Evolutionary conservation across 2,113 vertebrate species (phyloP).

Genomic region (Lepus timidus): DNA sequence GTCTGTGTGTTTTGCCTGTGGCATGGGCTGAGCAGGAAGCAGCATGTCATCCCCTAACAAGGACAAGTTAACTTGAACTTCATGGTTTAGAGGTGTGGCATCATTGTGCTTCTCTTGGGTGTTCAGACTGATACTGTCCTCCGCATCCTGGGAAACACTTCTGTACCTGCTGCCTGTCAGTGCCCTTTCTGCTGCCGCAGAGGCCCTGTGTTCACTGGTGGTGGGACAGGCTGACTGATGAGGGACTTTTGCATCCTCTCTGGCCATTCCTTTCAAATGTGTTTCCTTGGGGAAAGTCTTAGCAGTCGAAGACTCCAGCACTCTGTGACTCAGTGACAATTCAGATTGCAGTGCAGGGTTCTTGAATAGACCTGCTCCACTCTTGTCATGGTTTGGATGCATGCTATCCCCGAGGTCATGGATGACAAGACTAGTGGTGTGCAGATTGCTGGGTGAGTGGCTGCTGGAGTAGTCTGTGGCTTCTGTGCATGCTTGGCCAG

Average conservation of each 20-base stretch:
- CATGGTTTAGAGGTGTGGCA: slow-evolving; percentile 77
- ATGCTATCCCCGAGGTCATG: slow-evolving; percentile 41
- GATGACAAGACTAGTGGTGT: not conserved
- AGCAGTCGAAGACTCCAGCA: not conserved
- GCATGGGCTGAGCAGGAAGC: slow-evolving; percentile 85
- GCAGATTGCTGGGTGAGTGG: slow-evolving; percentile 12
- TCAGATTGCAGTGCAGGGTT: slow-evolving; percentile 65
- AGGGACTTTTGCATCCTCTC: slow-evolving; percentile 77
- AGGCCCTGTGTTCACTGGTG: slow-evolving; percentile 73
- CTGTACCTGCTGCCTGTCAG: slow-evolving; percentile 52
- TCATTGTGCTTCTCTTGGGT: slow-evolving; percentile 79
- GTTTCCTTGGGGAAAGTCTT: slow-evolving; percentile 83
- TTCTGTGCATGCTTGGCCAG: slow-evolving; percentile 29
- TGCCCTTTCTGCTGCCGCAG: slow-evolving; percentile 76
- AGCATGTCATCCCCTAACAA: slow-evolving; percentile 87
- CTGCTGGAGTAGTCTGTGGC: slow-evolving; percentile 19
- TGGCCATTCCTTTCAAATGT: slow-evolving; percentile 72
- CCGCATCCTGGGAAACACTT: slow-evolving; percentile 78
- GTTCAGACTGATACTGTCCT: slow-evolving; percentile 58
- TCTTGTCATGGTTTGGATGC: not conserved
- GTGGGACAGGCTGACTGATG: slow-evolving; percentile 61
- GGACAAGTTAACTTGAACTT: slow-evolving; percentile 86
- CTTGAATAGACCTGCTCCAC: slow-evolving; percentile 43
- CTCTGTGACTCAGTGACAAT: slow-evolving; percentile 8
- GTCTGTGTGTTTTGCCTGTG: slow-evolving; percentile 88